Evolutionary conservation across 1,140 invertebrate genomes (phyloP).

Genomic region (Hylaeus volcanicus): DNA sequence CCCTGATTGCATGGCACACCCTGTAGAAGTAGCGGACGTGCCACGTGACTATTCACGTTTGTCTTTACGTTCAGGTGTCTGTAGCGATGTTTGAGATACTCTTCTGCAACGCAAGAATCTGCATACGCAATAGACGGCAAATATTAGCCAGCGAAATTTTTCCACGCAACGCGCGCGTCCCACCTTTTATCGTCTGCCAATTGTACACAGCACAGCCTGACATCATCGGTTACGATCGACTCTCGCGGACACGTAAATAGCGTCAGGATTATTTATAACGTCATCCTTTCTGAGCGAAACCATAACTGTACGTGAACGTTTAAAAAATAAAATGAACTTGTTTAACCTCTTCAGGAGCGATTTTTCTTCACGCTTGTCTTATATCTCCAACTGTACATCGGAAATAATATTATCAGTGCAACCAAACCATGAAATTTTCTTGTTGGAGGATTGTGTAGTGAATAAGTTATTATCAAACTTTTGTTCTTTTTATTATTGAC

Average conservation of each 20-base stretch:
- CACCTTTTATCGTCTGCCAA: background rate
- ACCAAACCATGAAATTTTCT: too few relatives aligned
- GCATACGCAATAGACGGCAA: background rate
- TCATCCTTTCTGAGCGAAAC: background rate
- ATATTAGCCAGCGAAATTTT: constrained; percentile 28
- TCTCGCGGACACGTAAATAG: background rate
- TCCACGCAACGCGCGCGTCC: background rate
- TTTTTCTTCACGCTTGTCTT: too few relatives aligned
- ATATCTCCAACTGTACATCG: too few relatives aligned
- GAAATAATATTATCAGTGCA: too few relatives aligned
- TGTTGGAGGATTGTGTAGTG: too few relatives aligned
- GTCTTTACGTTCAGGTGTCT: background rate
- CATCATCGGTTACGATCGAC: background rate
- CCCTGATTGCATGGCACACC: too few relatives aligned
- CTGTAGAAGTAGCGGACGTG: too few relatives aligned
- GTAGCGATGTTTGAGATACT: background rate
- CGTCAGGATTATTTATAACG: constrained; percentile 42
- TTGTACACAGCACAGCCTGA: constrained; percentile 2
- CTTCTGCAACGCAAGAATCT: background rate
- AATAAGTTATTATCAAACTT: too few relatives aligned
- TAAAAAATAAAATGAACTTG: too few relatives aligned
- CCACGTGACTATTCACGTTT: too few relatives aligned
- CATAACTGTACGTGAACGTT: constrained; percentile 8
- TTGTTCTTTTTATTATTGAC: too few relatives aligned
- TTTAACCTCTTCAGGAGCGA: too few relatives aligned